Evolutionary conservation across 2,113 vertebrate genomes (phyloP), one percentile per base, ranked within the genome.

Genomic region (Perca fluviatilis): DNA sequence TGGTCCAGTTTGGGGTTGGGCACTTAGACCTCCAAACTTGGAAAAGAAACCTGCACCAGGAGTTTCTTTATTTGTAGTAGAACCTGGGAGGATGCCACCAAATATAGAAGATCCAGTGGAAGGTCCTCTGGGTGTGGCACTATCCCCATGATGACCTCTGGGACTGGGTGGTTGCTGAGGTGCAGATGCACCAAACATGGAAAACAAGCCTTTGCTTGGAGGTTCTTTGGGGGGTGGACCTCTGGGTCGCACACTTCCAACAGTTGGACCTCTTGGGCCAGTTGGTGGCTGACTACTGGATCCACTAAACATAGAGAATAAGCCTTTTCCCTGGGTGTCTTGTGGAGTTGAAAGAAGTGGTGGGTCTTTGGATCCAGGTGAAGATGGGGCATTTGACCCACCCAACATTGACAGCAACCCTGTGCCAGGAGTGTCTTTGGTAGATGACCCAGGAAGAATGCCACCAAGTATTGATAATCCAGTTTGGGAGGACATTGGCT

Each of bases 321-420:
- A 82, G 3, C 93, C 84, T 74, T 95, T 95, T 56, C 84, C 90
- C 36, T 82, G 88, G 5, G 88, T 46, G 36, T 95, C 95, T 81
- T 94, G 88, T 51, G 80, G 54, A 14, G 57, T 6, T 60, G 86
- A 56, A n/a, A 47, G 11, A 85, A 86, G 46, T 74, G 79, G 33
- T 67, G 77, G 77, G 1, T 73, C 83, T 88, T 90, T 91, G n/a
- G 80, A 36, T 68, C 43, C 90, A 54, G 83, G 10, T 64, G 89
- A 85, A 63, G 89, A 73, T 77, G 88, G 84, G 47, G 84, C 25
- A 92, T 54, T 90, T 83, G 88, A 84, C n/a, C 89, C 90, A 76
- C 94, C 88, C 92, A 95, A 95, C 92, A 95, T 91, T 72, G 95
- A 96, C 23, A 95, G 94, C 46, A 96, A 84, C 18, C 93, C 92